Conservation (phyloP, 2,113 vertebrate species). For the Hydrochoerus hydrochaeris region DNA sequence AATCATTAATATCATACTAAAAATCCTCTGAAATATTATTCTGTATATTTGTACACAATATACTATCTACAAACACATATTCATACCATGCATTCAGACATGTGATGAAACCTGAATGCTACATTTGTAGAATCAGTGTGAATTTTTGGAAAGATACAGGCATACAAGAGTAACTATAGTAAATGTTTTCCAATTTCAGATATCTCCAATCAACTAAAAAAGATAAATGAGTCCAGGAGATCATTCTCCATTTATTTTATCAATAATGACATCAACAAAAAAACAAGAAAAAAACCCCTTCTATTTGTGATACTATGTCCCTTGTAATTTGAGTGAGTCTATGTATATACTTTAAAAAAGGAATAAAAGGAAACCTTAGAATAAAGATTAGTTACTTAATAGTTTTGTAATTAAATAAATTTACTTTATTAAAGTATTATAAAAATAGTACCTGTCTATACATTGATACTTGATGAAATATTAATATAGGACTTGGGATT, state of each 20-base stretch:
- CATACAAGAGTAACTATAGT: background rate
- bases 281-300: background rate
- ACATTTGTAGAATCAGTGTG: background rate
- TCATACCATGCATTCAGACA: background rate
- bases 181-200: background rate
- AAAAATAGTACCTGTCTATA: background rate
- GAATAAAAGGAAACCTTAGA: background rate
- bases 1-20: background rate
- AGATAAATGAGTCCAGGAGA: background rate
- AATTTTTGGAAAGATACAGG: background rate
- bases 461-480: background rate
- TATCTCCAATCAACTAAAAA: background rate
- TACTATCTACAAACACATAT: background rate
- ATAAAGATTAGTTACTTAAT: background rate
- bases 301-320: background rate
- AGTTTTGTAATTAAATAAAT: background rate
- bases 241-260: background rate
- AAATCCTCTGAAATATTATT: background rate
- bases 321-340: background rate
- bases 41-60: background rate
- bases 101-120: background rate
- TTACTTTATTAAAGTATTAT: constrained; percentile 11
- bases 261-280: background rate
- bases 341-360: background rate
- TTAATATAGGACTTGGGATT: background rate